A percentile compares a stretch with the other conserved stretches of the same genome.
Conservation (phyloP, 2,113 vertebrate species). For the Oreotrochilus melanogaster region DNA sequence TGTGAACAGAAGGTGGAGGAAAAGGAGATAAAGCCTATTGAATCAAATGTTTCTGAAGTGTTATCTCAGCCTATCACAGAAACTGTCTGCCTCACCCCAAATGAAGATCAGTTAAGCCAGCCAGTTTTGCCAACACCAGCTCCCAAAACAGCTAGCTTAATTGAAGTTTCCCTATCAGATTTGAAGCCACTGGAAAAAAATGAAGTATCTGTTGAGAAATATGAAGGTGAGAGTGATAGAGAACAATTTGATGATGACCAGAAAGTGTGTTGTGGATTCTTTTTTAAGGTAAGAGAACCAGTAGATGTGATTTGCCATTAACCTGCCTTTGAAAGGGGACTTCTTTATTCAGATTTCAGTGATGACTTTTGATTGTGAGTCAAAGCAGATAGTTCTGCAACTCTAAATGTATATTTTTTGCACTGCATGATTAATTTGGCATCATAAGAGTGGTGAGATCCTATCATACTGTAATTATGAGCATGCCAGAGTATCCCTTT, state of each 20-base stretch:
- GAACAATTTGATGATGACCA: constrained; percentile 89
- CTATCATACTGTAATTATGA: neutral
- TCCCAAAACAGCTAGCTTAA: constrained; percentile 85
- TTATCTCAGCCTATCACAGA: constrained; percentile 88
- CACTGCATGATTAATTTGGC: neutral
- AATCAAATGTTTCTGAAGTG: constrained; percentile 87
- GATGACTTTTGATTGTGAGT: neutral
- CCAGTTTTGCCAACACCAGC: constrained; percentile 63
- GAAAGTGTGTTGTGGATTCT: constrained; percentile 94
- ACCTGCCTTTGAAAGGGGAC: neutral
- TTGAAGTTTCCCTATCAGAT: constrained; percentile 93
- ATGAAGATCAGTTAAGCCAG: constrained; percentile 80
- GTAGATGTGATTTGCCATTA: neutral
- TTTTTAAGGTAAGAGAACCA: constrained; percentile 89
- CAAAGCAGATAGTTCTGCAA: neutral
- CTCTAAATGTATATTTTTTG: neutral
- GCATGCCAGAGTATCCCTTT: neutral
- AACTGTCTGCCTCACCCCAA: constrained; percentile 84
- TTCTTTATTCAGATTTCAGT: neutral
- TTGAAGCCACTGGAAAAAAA: constrained; percentile 85
- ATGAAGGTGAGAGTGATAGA: constrained; percentile 80
- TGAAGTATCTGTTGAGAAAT: constrained; percentile 78
- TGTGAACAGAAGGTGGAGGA: constrained; percentile 51
- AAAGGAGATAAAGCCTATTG: constrained; percentile 78
- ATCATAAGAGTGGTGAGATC: neutral